Evolutionary conservation across 2,888 invertebrate genomes (phyloP), one percentile per base, ranked within the genome.

Genomic region (Kryphioiulus occultus): DNA sequence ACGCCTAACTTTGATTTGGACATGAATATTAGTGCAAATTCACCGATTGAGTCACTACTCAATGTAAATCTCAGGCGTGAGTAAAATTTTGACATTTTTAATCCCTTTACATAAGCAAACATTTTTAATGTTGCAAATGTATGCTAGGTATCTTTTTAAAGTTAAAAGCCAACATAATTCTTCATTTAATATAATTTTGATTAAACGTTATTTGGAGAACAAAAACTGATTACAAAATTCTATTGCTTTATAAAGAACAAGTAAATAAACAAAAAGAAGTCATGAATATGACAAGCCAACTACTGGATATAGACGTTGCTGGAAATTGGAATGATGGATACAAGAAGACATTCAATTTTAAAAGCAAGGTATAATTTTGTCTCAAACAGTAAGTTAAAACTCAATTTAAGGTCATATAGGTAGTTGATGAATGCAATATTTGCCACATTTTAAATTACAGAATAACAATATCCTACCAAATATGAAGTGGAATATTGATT

Each of bases 51-150:
- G 86, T 83, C 82, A 35, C 84, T 86, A 53, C 85, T 88, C 7
- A 84, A 86, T 22, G 35, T 86, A n/a, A 68, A 88, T 68, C 44
- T 88, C 22, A 87, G 86, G 68, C 87, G 88, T 88, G 84, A 88
- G 85, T 85, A 42, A 39, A 26, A 22, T 30, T 42, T 32, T 85
- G 19, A 30, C 12, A 15, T 19, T 32, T 32, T 17, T n/a, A 35
- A 35, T 35, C 35, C 3, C 2, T 4, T 35, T 35, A 7, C 35
- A 4, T 35, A 4, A 35, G 35, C 35, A 35, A 35, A 35, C 3
- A 35, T 4, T 35, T 7, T 7, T 2, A 35, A n/a, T n/a, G n/a
- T n/a, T n/a, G 35, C 35, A 35, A 35, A 35, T 35, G 35, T 35
- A 35, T n/a, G n/a, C n/a, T n/a, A n/a, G n/a, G n/a, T n/a, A 78